Conservation (phyloP, 2,113 vertebrate genomes). For the Isurus oxyrinchus region DNA sequence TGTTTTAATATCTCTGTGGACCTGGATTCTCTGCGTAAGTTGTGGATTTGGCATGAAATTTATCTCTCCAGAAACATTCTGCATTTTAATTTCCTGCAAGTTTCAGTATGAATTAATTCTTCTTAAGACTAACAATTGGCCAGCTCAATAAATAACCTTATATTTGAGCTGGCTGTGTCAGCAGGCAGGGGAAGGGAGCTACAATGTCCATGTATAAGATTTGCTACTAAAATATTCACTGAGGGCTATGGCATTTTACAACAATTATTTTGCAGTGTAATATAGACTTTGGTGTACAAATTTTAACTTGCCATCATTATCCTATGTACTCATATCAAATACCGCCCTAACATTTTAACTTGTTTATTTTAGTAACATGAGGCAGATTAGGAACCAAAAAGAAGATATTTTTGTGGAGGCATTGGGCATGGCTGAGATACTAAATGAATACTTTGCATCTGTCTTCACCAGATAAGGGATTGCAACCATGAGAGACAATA, state of each 20-base stretch:
- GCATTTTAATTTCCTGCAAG: neutral
- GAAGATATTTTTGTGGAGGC: neutral
- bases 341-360: neutral
- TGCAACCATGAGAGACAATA: neutral
- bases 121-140: neutral
- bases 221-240: neutral
- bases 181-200: neutral
- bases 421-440: neutral
- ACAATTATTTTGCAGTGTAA: neutral
- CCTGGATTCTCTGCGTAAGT: neutral
- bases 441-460: neutral
- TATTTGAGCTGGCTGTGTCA: neutral
- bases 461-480: neutral
- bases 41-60: neutral
- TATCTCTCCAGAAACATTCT: neutral
- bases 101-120: neutral
- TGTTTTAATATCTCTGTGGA: too few relatives aligned
- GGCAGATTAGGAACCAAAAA: neutral
- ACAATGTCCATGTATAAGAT: neutral
- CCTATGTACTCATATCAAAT: neutral
- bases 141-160: neutral
- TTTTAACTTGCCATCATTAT: neutral
- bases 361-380: neutral
- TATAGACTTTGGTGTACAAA: neutral
- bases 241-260: neutral